Base-by-base conservation (phyloP, 2,113 vertebrate species). In the Aix galericulata region DNA sequence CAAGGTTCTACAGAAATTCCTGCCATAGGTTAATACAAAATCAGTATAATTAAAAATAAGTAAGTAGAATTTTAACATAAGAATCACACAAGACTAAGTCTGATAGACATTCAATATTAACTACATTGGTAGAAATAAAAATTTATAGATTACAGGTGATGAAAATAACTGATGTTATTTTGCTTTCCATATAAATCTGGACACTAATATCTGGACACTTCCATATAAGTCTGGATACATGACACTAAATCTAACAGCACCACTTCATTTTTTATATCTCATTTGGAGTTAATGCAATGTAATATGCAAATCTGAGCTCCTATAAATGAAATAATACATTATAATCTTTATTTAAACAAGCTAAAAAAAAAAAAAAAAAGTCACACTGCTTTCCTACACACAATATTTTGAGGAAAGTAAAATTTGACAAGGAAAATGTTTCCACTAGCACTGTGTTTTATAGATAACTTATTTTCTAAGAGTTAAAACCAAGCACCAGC, bases 121-220 rank as follows among this genome's bases (percentile, higher is more conserved):
- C 96, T 97, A 73, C 87, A 27, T 78, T 93, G 82, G 76, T 83
- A 95, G 82, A 92, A 95, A 86, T 82, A 95, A 95, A 96, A 93
- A 97, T 93, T 91, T 96, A 92, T 77, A 95, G 27, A 55, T 92
- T 11, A 9, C 40, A 63, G 91, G n/a, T 66, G 42, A 90, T 92
- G 91, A 95, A 97, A 96, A 95, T 92, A 97, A 97, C 83, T 91
- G 55, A 94, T 85, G 94, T 78, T 5, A 91, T 96, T 96, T 95
- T 94, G 31, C 10, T 72, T 32, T 95, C 36, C 87, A 69, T 91
- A 80, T 86, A 32, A 23, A 93, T 58, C 78, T 95, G 76, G 48
- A 93, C 84, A 36, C 36, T 36, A 36, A 36, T 36, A 8, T 36
- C 36, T 36, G 36, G 36, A 36, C 36, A 36, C 36, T 36, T 36